Evolutionary conservation across 2,888 invertebrate genomes (phyloP), one percentile per base, ranked within the genome.

Genomic region (Drosophila kambysellisi): DNA sequence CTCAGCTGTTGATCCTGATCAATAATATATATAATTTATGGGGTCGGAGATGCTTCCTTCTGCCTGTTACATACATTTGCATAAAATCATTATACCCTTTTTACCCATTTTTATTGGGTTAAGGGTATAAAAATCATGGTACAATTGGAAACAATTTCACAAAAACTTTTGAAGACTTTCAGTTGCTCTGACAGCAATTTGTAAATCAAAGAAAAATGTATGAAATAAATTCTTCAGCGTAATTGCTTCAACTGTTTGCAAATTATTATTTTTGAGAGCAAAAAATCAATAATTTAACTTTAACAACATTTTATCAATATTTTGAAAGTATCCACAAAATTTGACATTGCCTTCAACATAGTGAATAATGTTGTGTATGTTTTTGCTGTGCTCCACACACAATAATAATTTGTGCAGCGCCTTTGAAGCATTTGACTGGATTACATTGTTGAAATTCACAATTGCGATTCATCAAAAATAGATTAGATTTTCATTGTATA

Each of bases 391-490:
- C 15, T 15, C 15, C 3, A 54, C 30, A 25, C 25, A 35, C 29
- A 52, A 72, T 56, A 74, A 74, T 76, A 85, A 74, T 82, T 75
- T 59, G 63, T 35, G 17, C 39, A 50, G 43, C 57, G 60, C 57
- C 58, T 74, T 75, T 71, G 70, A 64, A 79, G 73, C 65, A 59
- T 62, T 80, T 57, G 61, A 33, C 63, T 70, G 25, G 67, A 37
- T 57, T 62, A 68, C 70, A 74, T 81, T 84, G 90, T 81, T 76
- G 59, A 78, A 88, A 82, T 82, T 82, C 73, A 73, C 84, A 82
- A 89, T 89, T 90, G 83, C 84, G 84, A 81, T 87, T 90, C 86
- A 86, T 90, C 86, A 89, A 90, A 86, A 90, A 90, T 86, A 90
- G 90, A 86, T 86, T 86, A 90, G 89, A 83, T 83, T 88, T 73